Percentiles rank a stretch among this genome's conserved stretches.
phyloP scores from a whole-genome alignment of 2,888 invertebrate species.

The Cheilosia urbana region DNA sequence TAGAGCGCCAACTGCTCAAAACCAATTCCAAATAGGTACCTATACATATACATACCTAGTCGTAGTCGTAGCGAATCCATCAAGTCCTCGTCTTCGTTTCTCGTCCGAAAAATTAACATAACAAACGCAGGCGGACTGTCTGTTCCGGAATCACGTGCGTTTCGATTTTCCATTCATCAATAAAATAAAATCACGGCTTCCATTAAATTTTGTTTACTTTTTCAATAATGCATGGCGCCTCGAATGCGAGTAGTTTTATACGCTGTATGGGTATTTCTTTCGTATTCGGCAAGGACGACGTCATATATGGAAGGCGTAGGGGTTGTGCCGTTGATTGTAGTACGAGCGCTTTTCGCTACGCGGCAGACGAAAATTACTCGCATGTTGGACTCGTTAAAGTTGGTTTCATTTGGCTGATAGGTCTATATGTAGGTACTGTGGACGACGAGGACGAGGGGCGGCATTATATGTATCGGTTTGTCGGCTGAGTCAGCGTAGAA shows the following conservation, averaged over 20 bases:
- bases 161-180: constrained; percentile 64
- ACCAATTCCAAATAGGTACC: not conserved
- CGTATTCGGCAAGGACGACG: constrained; percentile 11
- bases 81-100: constrained; percentile 1
- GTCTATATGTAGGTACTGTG: not conserved
- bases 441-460: too few species aligned
- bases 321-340: constrained; percentile 47
- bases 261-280: not conserved
- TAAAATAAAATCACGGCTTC: constrained; percentile 73
- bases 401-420: constrained; percentile 45
- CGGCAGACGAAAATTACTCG: constrained; percentile 63
- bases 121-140: constrained; percentile 8
- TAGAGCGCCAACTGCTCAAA: not conserved
- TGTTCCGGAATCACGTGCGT: constrained; percentile 34
- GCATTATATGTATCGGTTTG: constrained; percentile 4
- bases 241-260: constrained; percentile 19
- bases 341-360: constrained; percentile 46
- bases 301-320: not conserved
- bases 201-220: constrained; percentile 72
- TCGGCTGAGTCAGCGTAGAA: constrained; percentile 15
- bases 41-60: too few species aligned
- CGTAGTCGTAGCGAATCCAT: not conserved
- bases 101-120: constrained; percentile 33
- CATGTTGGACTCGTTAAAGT: constrained; percentile 67
- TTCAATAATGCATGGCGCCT: constrained; percentile 66